phyloP scores from a whole-genome alignment of 2,797 vertebrate species.

The Gallinago stenura region DNA sequence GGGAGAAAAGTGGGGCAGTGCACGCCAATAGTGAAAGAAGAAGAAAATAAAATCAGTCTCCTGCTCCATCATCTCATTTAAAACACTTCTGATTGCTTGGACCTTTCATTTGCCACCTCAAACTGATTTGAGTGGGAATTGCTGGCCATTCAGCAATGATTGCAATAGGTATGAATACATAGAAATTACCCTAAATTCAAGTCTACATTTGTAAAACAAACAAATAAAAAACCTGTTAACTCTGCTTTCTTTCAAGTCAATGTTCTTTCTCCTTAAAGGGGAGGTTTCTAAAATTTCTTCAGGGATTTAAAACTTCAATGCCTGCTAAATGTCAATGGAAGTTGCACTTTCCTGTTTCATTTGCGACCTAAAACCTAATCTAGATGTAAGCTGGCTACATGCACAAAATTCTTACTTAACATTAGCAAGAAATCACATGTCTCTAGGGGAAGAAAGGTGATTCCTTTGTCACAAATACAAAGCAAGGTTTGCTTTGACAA shows the following conservation, averaged over 20 bases:
- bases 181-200: background rate
- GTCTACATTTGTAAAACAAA: background rate
- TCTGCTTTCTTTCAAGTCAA: conserved; percentile 17
- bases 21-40: background rate
- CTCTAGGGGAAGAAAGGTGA: background rate
- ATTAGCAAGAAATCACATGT: background rate
- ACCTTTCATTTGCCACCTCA: background rate
- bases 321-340: background rate
- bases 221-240: background rate
- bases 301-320: background rate
- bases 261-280: background rate
- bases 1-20: background rate
- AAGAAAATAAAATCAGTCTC: background rate
- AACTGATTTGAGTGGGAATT: background rate
- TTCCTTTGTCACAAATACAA: background rate
- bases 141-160: background rate
- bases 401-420: background rate
- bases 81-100: background rate
- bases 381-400: background rate
- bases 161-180: background rate
- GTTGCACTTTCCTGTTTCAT: background rate
- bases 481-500: background rate
- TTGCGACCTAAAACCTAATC: background rate
- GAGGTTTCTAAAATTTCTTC: conserved; percentile 7
- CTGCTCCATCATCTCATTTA: background rate